Base-by-base conservation (phyloP, 1,140 invertebrate species). In the Wiebesia pumilae region DNA sequence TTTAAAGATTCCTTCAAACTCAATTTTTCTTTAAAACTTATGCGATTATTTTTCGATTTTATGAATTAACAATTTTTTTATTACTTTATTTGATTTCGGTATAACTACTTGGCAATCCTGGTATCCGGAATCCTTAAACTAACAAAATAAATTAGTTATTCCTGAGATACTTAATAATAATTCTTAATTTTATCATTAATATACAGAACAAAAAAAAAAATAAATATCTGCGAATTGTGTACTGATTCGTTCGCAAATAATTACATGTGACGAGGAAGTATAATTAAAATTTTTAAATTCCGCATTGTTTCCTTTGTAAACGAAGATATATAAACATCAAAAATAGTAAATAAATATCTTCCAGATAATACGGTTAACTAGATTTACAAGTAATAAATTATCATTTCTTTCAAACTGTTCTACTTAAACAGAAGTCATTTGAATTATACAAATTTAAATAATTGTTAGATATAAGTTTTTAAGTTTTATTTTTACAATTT, bases 31-130 rank as follows among this genome's bases (percentile, higher is more conserved):
- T 77, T 73, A 86, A 69, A 86, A 69, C 38, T 79, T 87, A 67
- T 69, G 3, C 1, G 38, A 71, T 84, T 87, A 73, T 27, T 71
- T 84, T 83, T 83, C 27, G 65, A 65, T 35, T 86, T 81, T 24
- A 87, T 35, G 80, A 79, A 54, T 58, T 84, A 87, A 87, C 86
- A 87, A 87, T 87, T 87, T 87, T 77, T 87, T 87, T 80, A 86
- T 78, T 81, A 82, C 30, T 86, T 83, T 80, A 73, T 73, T 83
- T 58, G 47, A 62, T 87, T 83, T 87, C 30, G 33, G 40, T 14
- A 51, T 82, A 47, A 77, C n/a, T 86, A 58, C 14, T 79, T 78
- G 51, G n/a, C 65, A 78, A 65, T 77, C 0, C 33, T 73, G 54
- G 40, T 69, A 33, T 77, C 47, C 75, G 43, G 77, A 87, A 87